phyloP scores from a whole-genome alignment of 2,888 invertebrate species.

The Digitonthophagus gazella region DNA sequence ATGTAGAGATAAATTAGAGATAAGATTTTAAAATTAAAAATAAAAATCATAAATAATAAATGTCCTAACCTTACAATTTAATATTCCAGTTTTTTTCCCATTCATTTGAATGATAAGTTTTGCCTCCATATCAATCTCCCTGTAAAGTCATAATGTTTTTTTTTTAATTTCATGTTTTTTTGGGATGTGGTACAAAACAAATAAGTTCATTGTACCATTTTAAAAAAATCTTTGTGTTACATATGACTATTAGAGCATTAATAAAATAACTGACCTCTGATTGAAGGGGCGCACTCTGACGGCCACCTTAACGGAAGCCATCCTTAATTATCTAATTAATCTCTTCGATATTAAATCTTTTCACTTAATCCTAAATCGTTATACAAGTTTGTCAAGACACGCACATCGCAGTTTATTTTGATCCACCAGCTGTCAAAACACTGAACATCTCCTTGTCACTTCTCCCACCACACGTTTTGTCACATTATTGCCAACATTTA shows the following conservation, averaged over 20 bases:
- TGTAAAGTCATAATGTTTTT: conserved; percentile 53
- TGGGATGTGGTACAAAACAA: too few relatives aligned
- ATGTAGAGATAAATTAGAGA: background rate
- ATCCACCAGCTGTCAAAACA: conserved; percentile 33
- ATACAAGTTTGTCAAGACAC: conserved; percentile 18
- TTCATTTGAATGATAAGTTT: conserved; percentile 84
- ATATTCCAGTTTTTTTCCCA: conserved; percentile 75
- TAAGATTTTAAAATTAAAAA: too few relatives aligned
- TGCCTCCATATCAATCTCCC: conserved; percentile 81
- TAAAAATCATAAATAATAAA: conserved; percentile 22
- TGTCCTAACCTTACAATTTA: conserved; percentile 67
- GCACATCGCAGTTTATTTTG: conserved; percentile 33
- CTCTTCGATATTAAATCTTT: conserved; percentile 20
- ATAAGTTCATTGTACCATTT: conserved; percentile 40
- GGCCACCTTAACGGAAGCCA: conserved; percentile 92
- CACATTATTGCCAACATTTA: conserved; percentile 6
- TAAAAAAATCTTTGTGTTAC: conserved; percentile 32
- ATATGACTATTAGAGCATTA: conserved; percentile 28
- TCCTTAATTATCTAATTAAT: conserved; percentile 44
- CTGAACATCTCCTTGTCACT: background rate
- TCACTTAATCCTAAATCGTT: conserved; percentile 11
- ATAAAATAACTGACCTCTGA: conserved; percentile 63
- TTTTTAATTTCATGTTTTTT: too few relatives aligned
- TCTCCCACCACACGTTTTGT: background rate
- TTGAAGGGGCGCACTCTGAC: conserved; percentile 89